Evolutionary conservation across 2,797 vertebrate species (phyloP).

Genomic region (Xenops minutus): DNA sequence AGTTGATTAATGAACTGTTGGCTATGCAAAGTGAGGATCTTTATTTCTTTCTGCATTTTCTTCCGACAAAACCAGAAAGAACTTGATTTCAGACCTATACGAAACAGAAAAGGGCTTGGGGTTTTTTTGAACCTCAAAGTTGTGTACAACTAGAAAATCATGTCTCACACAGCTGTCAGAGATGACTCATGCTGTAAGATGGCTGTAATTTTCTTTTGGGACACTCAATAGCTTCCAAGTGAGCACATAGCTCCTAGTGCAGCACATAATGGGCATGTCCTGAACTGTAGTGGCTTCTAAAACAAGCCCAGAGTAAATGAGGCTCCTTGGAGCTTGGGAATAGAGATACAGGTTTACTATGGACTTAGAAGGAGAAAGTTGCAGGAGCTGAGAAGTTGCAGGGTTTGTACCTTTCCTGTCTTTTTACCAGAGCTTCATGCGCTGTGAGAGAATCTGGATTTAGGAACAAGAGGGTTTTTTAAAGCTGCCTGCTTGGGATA

Average conservation of each 20-base stretch:
- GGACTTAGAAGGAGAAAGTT: not conserved
- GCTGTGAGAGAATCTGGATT: not conserved
- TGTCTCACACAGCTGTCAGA: not conserved
- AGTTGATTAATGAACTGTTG: constrained; percentile 10
- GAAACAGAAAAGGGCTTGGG: not conserved
- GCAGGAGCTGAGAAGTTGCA: not conserved
- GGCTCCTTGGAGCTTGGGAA: not conserved
- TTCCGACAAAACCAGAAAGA: not conserved
- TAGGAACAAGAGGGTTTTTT: not conserved
- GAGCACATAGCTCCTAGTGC: not conserved
- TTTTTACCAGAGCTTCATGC: not conserved
- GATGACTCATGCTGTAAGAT: not conserved
- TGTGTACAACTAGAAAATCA: not conserved
- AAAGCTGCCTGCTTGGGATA: not conserved
- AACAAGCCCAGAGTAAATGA: not conserved
- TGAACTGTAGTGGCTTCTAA: not conserved
- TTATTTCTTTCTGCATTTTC: not conserved
- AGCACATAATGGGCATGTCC: not conserved
- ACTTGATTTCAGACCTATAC: not conserved
- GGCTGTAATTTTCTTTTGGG: not conserved
- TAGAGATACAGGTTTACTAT: not conserved
- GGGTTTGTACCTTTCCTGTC: not conserved
- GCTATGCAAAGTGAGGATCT: not conserved
- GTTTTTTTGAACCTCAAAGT: not conserved
- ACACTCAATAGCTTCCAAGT: not conserved